Percentiles rank a stretch among this genome's conserved stretches.
Evolutionary conservation across 1,140 invertebrate genomes (phyloP).

Genomic region (Gonatopus flavifemur): DNA sequence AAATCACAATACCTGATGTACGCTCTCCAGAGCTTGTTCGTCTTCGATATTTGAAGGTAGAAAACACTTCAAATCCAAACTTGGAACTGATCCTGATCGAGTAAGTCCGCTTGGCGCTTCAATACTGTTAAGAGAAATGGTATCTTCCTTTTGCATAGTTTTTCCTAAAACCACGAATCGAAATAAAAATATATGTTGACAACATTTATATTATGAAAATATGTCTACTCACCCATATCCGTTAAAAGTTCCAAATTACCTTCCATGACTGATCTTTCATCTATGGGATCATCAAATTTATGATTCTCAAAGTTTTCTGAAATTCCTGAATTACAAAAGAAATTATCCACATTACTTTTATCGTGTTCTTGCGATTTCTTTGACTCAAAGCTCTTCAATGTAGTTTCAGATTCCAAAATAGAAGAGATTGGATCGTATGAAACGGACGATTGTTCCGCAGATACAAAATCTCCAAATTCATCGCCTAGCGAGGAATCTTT

Average conservation of each 20-base stretch:
- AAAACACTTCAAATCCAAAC: constrained; percentile 57
- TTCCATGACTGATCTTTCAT: constrained; percentile 26
- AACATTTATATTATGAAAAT: not conserved
- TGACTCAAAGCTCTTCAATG: constrained; percentile 50
- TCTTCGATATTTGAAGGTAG: constrained; percentile 49
- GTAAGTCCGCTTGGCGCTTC: constrained; percentile 48
- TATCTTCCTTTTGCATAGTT: constrained; percentile 47
- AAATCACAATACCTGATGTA: constrained; percentile 60
- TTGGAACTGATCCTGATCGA: constrained; percentile 57
- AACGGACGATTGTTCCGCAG: constrained; percentile 46
- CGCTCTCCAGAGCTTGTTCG: constrained; percentile 45
- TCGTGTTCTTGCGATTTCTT: constrained; percentile 30
- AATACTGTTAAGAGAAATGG: constrained; percentile 52
- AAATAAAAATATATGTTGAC: constrained; percentile 1
- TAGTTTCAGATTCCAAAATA: constrained; percentile 23
- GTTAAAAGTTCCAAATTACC: constrained; percentile 36
- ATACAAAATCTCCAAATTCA: constrained; percentile 65
- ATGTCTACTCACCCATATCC: constrained; percentile 33
- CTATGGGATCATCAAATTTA: constrained; percentile 34
- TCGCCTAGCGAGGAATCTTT: constrained; percentile 38
- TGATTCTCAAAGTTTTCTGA: constrained; percentile 49
- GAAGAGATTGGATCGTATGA: constrained; percentile 18
- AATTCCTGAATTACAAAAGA: constrained; percentile 41
- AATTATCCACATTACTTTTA: constrained; percentile 28
- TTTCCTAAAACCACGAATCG: too few relatives aligned